Base-by-base conservation (phyloP, 2,797 vertebrate species). In the Pampus argenteus region DNA sequence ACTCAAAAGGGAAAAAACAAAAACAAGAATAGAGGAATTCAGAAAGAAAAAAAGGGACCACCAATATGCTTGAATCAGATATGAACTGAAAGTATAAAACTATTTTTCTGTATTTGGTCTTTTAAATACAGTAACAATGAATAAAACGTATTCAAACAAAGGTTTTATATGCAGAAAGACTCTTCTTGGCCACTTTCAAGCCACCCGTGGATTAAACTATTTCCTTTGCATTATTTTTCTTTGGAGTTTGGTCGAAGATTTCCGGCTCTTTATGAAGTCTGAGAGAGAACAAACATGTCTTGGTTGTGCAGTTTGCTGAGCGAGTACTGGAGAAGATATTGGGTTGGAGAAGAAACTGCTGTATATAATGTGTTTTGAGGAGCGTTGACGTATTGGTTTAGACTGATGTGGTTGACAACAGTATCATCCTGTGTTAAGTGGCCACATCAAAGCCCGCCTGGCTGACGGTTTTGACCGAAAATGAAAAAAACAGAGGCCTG, bases 381-480 rank as follows among this genome's bases (percentile, higher is more conserved):
- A 64, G 67, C 3, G 64, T 26, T 59, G 86, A 84, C 76, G 69
- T 77, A 77, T 81, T 78, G 79, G 81, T 85, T 89, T 78, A 56
- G 78, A 78, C 79, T 86, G 78, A 85, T 87, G 81, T 88, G 88
- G 84, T 83, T 67, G 74, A 86, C 78, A 82, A 66, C 82, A 79
- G 79, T 77, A 81, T 89, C 83, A 68, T 82, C 84, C 81, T 82
- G 82, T 40, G 55, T 68, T 76, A 79, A 83, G 72, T 49, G 58
- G 72, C 87, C 87, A 88, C 88, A 91, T 91, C 84, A 91, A 81
- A 86, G 83, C 9, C 65, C 0, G 57, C 40, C 42, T 36, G 56
- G 71, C 66, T 64, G 52, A 73, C 25, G 5, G 61, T 66, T 81
- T 66, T 52, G 55, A 83, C 77, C 38, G 2, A 51, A 71, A 57